Percentiles rank a stretch among this genome's conserved stretches.
Conservation (phyloP, 2,113 vertebrate species). For the Astur gentilis region DNA sequence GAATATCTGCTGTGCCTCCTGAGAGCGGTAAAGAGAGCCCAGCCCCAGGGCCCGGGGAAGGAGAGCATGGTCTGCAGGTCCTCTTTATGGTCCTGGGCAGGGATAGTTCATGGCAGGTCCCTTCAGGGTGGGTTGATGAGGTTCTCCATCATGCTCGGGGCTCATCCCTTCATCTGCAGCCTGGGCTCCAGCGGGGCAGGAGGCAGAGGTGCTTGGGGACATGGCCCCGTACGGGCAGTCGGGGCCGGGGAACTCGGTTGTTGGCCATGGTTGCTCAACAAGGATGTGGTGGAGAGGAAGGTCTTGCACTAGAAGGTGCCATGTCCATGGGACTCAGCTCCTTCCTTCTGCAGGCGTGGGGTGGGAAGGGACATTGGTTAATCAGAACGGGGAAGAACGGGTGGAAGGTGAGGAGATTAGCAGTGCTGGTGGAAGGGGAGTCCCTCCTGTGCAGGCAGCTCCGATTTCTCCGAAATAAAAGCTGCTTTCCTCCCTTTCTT, state of each 20-base stretch:
- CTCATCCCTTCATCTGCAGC: background rate
- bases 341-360: background rate
- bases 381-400: background rate
- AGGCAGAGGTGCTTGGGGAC: background rate
- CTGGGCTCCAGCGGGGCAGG: background rate
- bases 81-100: background rate
- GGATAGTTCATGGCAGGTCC: background rate
- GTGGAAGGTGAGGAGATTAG: background rate
- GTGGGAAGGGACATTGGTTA: background rate
- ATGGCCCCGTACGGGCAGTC: fast-evolving
- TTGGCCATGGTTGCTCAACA: background rate
- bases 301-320: background rate
- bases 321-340: too few relatives aligned
- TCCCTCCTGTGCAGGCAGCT: background rate
- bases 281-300: background rate
- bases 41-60: background rate
- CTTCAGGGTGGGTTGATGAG: background rate
- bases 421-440: background rate
- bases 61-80: background rate
- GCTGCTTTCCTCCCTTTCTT: slow-evolving; percentile 15
- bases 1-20: background rate
- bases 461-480: background rate
- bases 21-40: background rate
- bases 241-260: fast-evolving
- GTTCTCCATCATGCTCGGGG: background rate